Evolutionary conservation across 2,797 vertebrate species (phyloP).

Genomic region (Melanotaenia nigrans): DNA sequence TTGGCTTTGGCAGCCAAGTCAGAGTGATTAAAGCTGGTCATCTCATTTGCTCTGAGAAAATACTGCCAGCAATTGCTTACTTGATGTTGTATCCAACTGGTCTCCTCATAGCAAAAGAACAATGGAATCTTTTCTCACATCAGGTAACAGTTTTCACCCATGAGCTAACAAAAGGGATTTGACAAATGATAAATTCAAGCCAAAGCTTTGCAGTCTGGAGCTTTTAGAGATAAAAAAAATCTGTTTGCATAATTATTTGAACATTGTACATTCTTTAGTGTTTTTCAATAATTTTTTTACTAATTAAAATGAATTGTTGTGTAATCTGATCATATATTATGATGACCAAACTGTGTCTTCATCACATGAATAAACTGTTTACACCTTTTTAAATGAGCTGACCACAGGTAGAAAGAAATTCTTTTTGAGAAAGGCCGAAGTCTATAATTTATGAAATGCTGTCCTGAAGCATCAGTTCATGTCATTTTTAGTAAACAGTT

Average conservation of each 20-base stretch:
- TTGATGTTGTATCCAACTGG: conserved; percentile 4
- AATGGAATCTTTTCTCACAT: not conserved
- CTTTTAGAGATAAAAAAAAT: not conserved
- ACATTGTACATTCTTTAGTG: not conserved
- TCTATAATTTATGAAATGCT: conserved; percentile 1
- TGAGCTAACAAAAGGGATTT: conserved; percentile 4
- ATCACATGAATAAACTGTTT: not conserved
- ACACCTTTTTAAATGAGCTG: not conserved
- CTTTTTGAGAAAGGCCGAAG: not conserved
- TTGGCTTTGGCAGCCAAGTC: conserved; percentile 28
- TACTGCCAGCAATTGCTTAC: conserved; percentile 14
- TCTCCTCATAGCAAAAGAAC: not conserved
- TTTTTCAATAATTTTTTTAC: not conserved
- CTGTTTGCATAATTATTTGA: not conserved
- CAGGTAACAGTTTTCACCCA: not conserved
- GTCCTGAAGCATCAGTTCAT: conserved; percentile 11
- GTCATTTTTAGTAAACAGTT: conserved; percentile 20
- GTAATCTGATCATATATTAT: not conserved
- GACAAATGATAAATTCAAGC: conserved; percentile 5
- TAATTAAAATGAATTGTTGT: not conserved
- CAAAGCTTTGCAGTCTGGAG: not conserved
- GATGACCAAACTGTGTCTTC: not conserved
- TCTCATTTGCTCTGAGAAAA: conserved; percentile 8
- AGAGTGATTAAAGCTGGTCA: conserved; percentile 27
- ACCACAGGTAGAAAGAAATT: not conserved